Evolutionary conservation across 2,797 vertebrate species (phyloP), one percentile per base, ranked within the genome.

Genomic region (Avahi laniger): DNA sequence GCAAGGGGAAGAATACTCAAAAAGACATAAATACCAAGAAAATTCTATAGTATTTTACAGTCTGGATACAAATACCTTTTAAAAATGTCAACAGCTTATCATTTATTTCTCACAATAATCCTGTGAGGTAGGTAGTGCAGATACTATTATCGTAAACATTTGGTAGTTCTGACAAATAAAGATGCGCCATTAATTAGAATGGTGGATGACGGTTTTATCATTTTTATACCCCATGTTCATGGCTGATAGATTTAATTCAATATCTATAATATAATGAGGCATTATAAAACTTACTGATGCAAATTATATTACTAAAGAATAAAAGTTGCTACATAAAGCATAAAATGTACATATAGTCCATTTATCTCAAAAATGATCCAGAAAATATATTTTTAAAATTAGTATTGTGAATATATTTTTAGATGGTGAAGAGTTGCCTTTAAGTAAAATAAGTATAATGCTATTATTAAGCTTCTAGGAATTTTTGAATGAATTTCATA

Each of bases 101-200:
- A 86, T 76, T 76, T 94, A 61, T 73, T 94, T 96, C 43, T 93
- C 63, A 65, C 33, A n/a, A 9, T 65, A n/a, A 14, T 63, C 13
- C 63, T 65, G 63, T 65, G n/a, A n/a, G 26, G 12, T 73, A 38
- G 41, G 28, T 43, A n/a, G 54, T 67, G 9, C n/a, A 65, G 46
- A 43, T 67, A 30, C 43, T 24, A 46, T 59, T 73, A 46, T 20
- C 33, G 20, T 81, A 86, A 18, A 70, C 18, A 41, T 87, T 86
- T 69, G 85, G 11, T 50, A 59, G 33, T 52, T 94, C 41, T 93
- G 28, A 43, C 22, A 75, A 67, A 20, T 72, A 78, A 94, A 78
- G 48, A 52, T 75, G 9, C 69, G 20, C 10, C 48, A 61, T 81
- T 84, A 67, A 69, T 43, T 92, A 57, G n/a, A 83, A 52, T 67